Evolutionary conservation across 2,113 vertebrate species (phyloP).

Genomic region (Pteruthius melanotis): DNA sequence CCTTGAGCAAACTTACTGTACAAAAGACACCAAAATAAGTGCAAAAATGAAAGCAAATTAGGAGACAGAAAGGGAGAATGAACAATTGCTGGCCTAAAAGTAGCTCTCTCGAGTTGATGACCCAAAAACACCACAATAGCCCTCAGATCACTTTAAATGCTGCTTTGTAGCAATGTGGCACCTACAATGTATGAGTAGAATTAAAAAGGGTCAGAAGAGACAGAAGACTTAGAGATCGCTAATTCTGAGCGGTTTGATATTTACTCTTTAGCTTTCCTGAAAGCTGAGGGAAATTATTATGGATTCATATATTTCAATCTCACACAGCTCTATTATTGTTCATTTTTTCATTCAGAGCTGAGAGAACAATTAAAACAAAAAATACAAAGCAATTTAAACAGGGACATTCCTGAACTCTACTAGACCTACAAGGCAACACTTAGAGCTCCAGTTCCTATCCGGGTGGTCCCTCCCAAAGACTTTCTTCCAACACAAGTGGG

Average conservation of each 20-base stretch:
- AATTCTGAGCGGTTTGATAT: slow-evolving; percentile 73
- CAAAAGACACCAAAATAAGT: slow-evolving; percentile 29
- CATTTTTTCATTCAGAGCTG: slow-evolving; percentile 73
- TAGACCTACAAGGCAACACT: slow-evolving; percentile 70
- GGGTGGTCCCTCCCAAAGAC: slow-evolving; percentile 75
- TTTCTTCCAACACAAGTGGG: slow-evolving; percentile 64
- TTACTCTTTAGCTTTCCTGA: slow-evolving; percentile 72
- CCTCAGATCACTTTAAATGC: slow-evolving; percentile 74
- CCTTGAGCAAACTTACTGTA: slow-evolving; percentile 13
- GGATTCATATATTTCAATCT: slow-evolving; percentile 82
- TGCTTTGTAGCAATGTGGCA: slow-evolving; percentile 71
- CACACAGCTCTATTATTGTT: slow-evolving; percentile 79
- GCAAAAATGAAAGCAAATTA: slow-evolving; percentile 40
- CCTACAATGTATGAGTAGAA: slow-evolving; percentile 64
- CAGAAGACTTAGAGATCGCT: slow-evolving; percentile 69
- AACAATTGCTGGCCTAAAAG: slow-evolving; percentile 64
- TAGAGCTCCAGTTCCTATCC: slow-evolving; percentile 67
- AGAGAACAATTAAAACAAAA: slow-evolving; percentile 80
- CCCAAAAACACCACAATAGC: slow-evolving; percentile 53
- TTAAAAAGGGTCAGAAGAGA: slow-evolving; percentile 68
- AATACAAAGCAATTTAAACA: slow-evolving; percentile 78
- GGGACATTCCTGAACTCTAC: slow-evolving; percentile 72
- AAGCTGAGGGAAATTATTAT: slow-evolving; percentile 78
- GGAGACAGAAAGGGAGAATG: slow-evolving; percentile 12
- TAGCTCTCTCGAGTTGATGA: slow-evolving; percentile 60